These are phyloP conservation scores for Drosophila cracens DNA, from an alignment of 2,888 invertebrate genomes.

Conservation along the genomic window DNA sequence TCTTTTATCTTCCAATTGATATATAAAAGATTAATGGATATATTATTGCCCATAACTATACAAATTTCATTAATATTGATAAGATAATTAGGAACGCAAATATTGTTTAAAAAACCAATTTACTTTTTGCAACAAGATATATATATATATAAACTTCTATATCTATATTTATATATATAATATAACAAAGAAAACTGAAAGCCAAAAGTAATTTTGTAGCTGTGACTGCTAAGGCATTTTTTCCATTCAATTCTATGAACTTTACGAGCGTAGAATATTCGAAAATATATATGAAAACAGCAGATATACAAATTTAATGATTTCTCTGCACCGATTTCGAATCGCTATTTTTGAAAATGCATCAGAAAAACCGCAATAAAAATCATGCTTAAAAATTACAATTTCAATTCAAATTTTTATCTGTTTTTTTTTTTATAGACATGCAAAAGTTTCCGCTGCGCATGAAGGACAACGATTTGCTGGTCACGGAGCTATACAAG, in stretches of 20 bases:
- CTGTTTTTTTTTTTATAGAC: slow-evolving; percentile 86
- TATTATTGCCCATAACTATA: background rate
- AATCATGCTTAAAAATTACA: background rate
- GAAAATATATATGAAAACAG: background rate
- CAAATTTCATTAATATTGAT: background rate
- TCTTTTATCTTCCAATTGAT: too few relatives aligned
- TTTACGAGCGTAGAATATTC: background rate
- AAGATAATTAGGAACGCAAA: background rate
- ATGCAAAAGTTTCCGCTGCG: slow-evolving; percentile 99
- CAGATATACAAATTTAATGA: background rate
- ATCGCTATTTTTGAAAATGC: background rate
- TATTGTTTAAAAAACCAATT: too few relatives aligned
- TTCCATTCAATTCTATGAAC: background rate
- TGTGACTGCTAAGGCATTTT: background rate
- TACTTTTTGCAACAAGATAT: background rate
- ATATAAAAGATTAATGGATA: too few relatives aligned
- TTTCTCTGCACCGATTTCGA: background rate
- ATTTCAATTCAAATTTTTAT: background rate
- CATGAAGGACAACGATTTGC: slow-evolving; percentile 99
- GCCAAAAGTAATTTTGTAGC: background rate
- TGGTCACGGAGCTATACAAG: slow-evolving; percentile 97
- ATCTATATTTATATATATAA: background rate
- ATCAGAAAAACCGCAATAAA: background rate
- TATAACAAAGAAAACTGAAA: background rate
- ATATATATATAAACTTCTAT: background rate